Percentiles rank a stretch among this genome's conserved stretches.
phyloP scores from a whole-genome alignment of 2,113 vertebrate species.

The Girardinichthys multiradiatus region DNA sequence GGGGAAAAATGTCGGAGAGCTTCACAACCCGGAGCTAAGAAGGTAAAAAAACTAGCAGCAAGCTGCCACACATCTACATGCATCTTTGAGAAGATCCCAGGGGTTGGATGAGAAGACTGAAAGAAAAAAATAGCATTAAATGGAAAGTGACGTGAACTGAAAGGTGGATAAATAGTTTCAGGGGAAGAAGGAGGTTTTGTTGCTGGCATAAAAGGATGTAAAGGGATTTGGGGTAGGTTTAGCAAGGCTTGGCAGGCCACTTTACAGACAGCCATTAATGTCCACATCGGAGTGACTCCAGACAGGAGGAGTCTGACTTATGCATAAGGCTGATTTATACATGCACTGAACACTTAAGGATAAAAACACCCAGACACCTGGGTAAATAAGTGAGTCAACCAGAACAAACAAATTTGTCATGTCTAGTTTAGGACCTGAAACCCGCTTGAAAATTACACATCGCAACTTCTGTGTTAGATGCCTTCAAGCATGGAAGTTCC shows the following conservation, averaged over 20 bases:
- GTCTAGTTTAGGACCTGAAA: neutral
- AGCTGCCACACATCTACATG: conserved; percentile 66
- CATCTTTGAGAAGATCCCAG: conserved; percentile 62
- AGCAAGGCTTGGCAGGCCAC: conserved; percentile 60
- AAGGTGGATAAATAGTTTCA: conserved; percentile 75
- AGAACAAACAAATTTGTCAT: neutral
- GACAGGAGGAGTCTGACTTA: conserved; percentile 31
- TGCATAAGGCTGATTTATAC: conserved; percentile 4
- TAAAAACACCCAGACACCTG: conserved; percentile 17
- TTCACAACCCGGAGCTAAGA: conserved; percentile 32
- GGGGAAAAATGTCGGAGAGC: conserved; percentile 45
- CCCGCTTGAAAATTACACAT: neutral
- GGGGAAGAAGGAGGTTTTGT: conserved; percentile 70
- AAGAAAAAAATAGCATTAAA: conserved; percentile 71
- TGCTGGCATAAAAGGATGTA: conserved; percentile 63
- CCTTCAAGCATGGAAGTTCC: neutral
- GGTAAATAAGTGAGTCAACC: conserved; percentile 11
- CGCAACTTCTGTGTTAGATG: conserved; percentile 18
- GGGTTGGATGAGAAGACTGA: conserved; percentile 62
- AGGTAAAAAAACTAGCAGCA: conserved; percentile 25
- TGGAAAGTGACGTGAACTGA: conserved; percentile 75
- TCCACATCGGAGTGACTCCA: conserved; percentile 51
- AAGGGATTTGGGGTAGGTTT: conserved; percentile 56
- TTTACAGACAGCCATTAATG: conserved; percentile 64
- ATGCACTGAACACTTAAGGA: conserved; percentile 25